Percentiles rank a stretch among this genome's conserved stretches.
phyloP scores from a whole-genome alignment of 1,140 invertebrate species.

The Tetranychus urticae region DNA sequence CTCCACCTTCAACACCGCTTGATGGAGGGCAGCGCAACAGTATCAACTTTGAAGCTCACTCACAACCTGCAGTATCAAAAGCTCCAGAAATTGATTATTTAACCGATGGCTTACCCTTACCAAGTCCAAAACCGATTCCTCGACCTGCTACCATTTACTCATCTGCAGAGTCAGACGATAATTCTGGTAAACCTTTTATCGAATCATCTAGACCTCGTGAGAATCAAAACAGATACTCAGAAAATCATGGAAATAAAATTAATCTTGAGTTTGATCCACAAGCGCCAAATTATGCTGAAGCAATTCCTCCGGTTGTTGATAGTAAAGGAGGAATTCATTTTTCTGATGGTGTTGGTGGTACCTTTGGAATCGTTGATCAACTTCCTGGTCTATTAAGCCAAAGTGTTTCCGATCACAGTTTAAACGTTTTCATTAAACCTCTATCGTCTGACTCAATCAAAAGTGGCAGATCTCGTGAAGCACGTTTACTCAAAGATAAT shows the following conservation, averaged over 20 bases:
- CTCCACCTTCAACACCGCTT: too few species aligned
- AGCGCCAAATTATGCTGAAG: slow-evolving; percentile 13
- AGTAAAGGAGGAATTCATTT: slow-evolving; percentile 14
- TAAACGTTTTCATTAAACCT: slow-evolving; percentile 1
- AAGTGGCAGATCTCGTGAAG: too few species aligned
- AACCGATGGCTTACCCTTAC: not conserved
- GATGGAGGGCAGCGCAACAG: not conserved
- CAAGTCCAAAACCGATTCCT: not conserved
- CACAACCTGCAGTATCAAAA: not conserved
- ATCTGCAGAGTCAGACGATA: too few species aligned
- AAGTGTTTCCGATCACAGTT: not conserved
- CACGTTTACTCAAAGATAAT: not conserved
- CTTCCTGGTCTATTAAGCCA: not conserved
- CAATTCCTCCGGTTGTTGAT: slow-evolving; percentile 15
- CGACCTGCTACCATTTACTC: not conserved
- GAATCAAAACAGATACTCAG: too few species aligned
- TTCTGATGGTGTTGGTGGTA: slow-evolving; percentile 12
- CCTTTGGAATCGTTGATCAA: slow-evolving; percentile 1
- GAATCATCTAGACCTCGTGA: not conserved
- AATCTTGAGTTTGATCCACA: slow-evolving; percentile 9
- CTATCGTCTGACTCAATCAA: not conserved
- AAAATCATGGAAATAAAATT: not conserved
- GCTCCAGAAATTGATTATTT: not conserved
- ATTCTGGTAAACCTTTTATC: not conserved
- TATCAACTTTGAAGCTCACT: not conserved